Base-by-base conservation (phyloP, 2,888 invertebrate genomes). In the Notocelia uddmanniana region DNA sequence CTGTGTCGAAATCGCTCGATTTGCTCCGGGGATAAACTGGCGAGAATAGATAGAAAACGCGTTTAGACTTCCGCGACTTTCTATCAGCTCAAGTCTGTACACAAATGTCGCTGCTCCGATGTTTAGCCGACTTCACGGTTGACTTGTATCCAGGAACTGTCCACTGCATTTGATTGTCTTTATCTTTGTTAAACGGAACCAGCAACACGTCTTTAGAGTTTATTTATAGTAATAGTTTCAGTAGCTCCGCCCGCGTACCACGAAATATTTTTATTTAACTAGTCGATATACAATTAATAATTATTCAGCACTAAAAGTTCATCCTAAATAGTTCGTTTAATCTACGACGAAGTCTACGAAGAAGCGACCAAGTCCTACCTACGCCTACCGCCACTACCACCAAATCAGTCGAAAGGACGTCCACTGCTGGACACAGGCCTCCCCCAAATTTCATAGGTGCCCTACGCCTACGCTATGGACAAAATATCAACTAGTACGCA, bases 11-110 rank as follows among this genome's bases (percentile, higher is more conserved):
- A 15, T 34, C 6, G n/a, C 48, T 11, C 48, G 50, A 41, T 58
- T 50, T 37, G 37, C 41, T 37, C 37, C 31, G 37, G 64, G 52
- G 37, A 64, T 37, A 54, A n/a, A 3, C 58, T 57, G 19, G 64
- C 64, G 50, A 50, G 70, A 70, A 58, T 64, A 26, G 50, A 52
- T 64, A 48, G 58, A 45, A 62, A 69, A 69, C 58, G 57, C 50
- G 58, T 58, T 55, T n/a, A n/a, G 26, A 52, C 50, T 70, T 70
- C 64, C 70, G 64, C 64, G 50, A 58, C 64, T 70, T 70, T 70
- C 63, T 70, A 69, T 18, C 45, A 31, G 41, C 21, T 31, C 37
- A 55, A n/a, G 23, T 26, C 9, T 6, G 68, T 52, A 63, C 63
- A 63, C 63, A 63, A 69, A 69, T 69, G 63, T 63, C 63, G 63